Evolutionary conservation across 2,888 invertebrate genomes (phyloP), one percentile per base, ranked within the genome.

Genomic region (Orthosia gracilis): DNA sequence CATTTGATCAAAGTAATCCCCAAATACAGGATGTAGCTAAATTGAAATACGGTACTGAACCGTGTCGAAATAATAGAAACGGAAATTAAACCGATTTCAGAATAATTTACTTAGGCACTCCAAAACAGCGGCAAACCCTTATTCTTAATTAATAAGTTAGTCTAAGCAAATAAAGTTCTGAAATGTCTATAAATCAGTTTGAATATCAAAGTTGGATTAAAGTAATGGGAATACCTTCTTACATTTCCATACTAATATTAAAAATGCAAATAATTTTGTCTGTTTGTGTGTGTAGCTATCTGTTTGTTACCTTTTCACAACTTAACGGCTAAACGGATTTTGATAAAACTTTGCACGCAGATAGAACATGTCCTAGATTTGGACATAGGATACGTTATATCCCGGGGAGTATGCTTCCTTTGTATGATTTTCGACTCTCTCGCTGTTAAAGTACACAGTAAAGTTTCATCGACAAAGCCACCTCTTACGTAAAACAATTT

Each of bases 21-120:
- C 54, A 67, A 31, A 52, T 61, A 75, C 75, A 80, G 75, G 78
- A 80, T 65, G 50, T 80, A 40, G 55, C 15, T 55, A 55, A 64
- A 65, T 65, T 75, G 59, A 69, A 80, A 50, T 62, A 50, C 47
- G 15, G 15, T 68, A 45, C 26, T 61, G 57, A 50, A 69, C 13
- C 40, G 49, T 69, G 50, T 61, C 40, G 45, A 78, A 80, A 78
- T 78, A 75, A 78, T 80, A 66, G 21, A 66, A 75, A 69, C 80
- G 78, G 80, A 78, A 80, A 78, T 80, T 78, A 75, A 80, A 80
- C 40, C 69, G 15, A 78, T 78, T 65, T 54, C 26, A 69, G 54
- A 62, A 69, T 69, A 80, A 80, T 75, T 75, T 57, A 81, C 82
- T 57, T 31, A 57, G 13, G 18, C 40, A 49, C 21, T 62, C 65